phyloP scores from a whole-genome alignment of 2,888 invertebrate species.

The Apamea sordens region DNA sequence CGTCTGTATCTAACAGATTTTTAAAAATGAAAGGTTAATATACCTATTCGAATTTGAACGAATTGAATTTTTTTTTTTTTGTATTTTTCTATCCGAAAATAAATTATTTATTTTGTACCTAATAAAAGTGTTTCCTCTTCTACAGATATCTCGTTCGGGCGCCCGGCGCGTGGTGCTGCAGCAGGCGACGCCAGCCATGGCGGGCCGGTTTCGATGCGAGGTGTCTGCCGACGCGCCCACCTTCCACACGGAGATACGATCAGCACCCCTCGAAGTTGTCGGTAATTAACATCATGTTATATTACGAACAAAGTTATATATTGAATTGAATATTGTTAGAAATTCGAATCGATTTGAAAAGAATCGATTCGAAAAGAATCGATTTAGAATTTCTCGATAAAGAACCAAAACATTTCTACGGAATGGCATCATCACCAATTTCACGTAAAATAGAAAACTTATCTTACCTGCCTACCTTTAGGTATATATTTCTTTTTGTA shows the following conservation, averaged over 20 bases:
- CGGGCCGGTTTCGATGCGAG: constrained; percentile 94
- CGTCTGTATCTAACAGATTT: background rate
- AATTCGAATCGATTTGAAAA: too few species aligned
- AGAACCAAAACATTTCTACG: background rate
- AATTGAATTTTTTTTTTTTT: background rate
- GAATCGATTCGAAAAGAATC: too few species aligned
- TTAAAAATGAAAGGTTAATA: background rate
- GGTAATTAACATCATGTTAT: constrained; percentile 89
- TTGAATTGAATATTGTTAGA: too few species aligned
- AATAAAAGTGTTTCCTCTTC: background rate
- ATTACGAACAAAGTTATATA: constrained; percentile 12
- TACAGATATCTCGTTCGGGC: constrained; percentile 90
- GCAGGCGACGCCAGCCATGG: constrained; percentile 92
- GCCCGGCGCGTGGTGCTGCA: constrained; percentile 92
- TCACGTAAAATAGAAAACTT: background rate
- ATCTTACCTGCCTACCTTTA: too few species aligned
- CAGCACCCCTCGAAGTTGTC: constrained; percentile 93
- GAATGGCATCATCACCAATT: background rate
- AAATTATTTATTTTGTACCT: background rate
- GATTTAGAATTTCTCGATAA: background rate
- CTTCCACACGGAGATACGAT: constrained; percentile 92
- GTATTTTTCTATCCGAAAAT: background rate
- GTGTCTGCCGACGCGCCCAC: constrained; percentile 94
- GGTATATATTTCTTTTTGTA: too few species aligned
- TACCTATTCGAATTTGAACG: background rate